Conservation (phyloP, 1,140 invertebrate species). For the Eriosoma lanigerum region DNA sequence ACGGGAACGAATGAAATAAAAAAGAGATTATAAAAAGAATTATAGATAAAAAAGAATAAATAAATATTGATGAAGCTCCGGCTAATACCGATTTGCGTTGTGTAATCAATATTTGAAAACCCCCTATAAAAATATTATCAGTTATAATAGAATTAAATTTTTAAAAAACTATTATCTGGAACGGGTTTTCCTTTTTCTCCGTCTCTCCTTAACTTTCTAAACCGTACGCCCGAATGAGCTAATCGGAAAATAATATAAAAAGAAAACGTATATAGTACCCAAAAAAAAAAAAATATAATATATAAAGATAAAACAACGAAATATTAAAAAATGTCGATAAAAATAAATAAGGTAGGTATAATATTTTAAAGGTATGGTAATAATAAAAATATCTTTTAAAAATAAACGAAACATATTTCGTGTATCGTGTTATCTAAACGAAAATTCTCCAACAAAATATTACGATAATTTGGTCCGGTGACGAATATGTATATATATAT, state of each 20-base stretch:
- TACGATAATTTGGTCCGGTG: not conserved
- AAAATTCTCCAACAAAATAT: not conserved
- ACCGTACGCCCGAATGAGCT: not conserved
- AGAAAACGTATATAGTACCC: not conserved
- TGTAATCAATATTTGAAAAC: not conserved
- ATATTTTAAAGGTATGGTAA: too few relatives aligned
- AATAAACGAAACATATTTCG: not conserved
- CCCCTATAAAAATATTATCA: not conserved
- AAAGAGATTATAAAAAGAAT: slow-evolving; percentile 15
- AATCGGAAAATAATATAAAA: not conserved
- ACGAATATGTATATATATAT: too few relatives aligned
- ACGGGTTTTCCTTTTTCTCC: not conserved
- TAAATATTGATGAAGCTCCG: slow-evolving; percentile 13
- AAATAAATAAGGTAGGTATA: not conserved
- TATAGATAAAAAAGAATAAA: slow-evolving; percentile 20
- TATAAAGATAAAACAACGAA: slow-evolving; percentile 7
- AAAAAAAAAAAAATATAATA: not conserved
- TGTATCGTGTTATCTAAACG: not conserved
- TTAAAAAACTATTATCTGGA: slow-evolving; percentile 1
- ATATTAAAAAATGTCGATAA: not conserved
- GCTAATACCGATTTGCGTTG: not conserved
- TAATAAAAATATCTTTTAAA: not conserved
- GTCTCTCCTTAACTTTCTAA: not conserved
- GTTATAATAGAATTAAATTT: not conserved
- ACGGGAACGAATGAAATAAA: not conserved